Conservation (phyloP, 1,140 invertebrate genomes). For the Drosophila kohkoa region DNA sequence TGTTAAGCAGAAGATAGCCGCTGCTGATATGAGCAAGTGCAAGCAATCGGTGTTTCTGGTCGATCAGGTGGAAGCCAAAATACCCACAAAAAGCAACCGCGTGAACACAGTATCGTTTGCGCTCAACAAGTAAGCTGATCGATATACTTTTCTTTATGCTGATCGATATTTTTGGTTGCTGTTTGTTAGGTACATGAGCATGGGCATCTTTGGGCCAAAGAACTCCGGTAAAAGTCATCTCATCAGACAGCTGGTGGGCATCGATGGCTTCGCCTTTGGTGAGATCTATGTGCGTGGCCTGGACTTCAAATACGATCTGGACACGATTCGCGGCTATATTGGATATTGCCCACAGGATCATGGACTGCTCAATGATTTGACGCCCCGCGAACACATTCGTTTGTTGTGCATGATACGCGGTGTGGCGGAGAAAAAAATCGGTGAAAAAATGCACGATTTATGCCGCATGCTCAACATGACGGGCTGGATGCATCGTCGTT, state of each 20-base stretch:
- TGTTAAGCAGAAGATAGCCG: conserved; percentile 70
- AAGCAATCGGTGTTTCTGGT: conserved; percentile 71
- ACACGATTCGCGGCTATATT: conserved; percentile 59
- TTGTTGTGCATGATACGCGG: conserved; percentile 74
- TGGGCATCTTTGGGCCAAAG: conserved; percentile 69
- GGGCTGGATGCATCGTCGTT: conserved; percentile 69
- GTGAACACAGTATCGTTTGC: conserved; percentile 73
- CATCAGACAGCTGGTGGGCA: conserved; percentile 63
- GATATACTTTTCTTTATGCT: neutral
- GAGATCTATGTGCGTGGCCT: conserved; percentile 72
- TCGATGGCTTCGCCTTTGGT: conserved; percentile 74
- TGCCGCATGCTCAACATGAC: conserved; percentile 68
- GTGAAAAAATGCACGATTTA: conserved; percentile 68
- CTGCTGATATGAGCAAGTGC: conserved; percentile 61
- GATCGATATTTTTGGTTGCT: neutral
- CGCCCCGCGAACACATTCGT: conserved; percentile 68
- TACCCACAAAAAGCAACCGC: conserved; percentile 43
- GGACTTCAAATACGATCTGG: conserved; percentile 69
- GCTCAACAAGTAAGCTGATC: conserved; percentile 62
- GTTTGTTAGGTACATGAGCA: conserved; percentile 68
- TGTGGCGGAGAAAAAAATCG: conserved; percentile 57
- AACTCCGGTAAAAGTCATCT: conserved; percentile 70
- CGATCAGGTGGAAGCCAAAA: conserved; percentile 67
- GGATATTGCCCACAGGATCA: conserved; percentile 69
- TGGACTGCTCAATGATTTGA: conserved; percentile 53